Evolutionary conservation across 2,797 vertebrate species (phyloP).

Genomic region (Perodicticus potto): DNA sequence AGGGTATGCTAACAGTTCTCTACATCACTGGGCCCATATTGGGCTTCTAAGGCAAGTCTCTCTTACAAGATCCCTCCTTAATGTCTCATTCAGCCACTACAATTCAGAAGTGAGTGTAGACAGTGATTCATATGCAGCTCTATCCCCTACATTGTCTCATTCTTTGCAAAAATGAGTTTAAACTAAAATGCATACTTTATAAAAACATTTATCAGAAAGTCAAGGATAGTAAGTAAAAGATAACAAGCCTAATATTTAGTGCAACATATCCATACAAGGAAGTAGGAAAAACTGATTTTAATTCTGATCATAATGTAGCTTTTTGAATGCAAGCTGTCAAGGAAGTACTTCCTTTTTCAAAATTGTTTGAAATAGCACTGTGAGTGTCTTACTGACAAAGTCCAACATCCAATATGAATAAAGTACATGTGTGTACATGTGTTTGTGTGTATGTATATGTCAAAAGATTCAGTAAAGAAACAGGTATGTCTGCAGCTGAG

Average conservation of each 20-base stretch:
- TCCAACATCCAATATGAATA: background rate
- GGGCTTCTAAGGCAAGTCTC: background rate
- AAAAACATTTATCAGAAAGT: background rate
- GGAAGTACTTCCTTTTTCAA: background rate
- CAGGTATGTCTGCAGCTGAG: background rate
- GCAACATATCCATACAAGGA: background rate
- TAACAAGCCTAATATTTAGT: background rate
- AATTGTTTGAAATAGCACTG: background rate
- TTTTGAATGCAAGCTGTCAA: background rate
- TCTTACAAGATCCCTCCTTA: background rate
- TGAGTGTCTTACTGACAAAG: background rate
- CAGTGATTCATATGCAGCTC: background rate
- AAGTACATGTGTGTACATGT: background rate
- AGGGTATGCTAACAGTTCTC: rapidly evolving
- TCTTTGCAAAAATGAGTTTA: background rate
- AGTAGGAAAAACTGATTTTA: background rate
- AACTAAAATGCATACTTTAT: background rate
- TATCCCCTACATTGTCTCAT: background rate
- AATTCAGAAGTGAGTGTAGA: background rate
- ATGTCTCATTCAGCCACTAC: background rate
- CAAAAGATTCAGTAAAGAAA: background rate
- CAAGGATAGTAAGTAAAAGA: background rate
- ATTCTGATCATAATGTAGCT: background rate
- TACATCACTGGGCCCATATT: rapidly evolving
- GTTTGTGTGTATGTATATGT: background rate